Evolutionary conservation across 1,140 invertebrate species (phyloP).

Genomic region (Drosophila pandora): DNA sequence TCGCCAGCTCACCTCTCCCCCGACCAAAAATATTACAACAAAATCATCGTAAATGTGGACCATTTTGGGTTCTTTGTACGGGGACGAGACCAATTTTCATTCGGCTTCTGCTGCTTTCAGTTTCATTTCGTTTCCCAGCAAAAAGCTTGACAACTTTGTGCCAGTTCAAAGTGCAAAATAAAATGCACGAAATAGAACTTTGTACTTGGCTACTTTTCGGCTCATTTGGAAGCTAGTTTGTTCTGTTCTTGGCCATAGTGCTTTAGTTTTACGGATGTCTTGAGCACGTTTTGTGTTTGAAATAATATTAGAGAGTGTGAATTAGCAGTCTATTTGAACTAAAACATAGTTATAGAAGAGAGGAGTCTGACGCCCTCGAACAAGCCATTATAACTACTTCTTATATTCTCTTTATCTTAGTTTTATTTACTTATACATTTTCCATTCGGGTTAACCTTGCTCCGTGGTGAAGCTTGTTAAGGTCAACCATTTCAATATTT

Average conservation of each 20-base stretch:
- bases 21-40: slow-evolving; percentile 26
- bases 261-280: slow-evolving; percentile 6
- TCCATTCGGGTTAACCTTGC: slow-evolving; percentile 23
- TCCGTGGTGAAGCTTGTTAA: slow-evolving; percentile 13
- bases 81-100: slow-evolving; percentile 41
- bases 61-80: slow-evolving; percentile 29
- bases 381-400: background rate
- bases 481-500: slow-evolving; percentile 32
- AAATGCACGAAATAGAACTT: slow-evolving; percentile 40
- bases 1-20: slow-evolving; percentile 25
- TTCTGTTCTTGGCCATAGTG: slow-evolving; percentile 4
- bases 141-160: slow-evolving; percentile 49
- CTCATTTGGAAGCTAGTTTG: slow-evolving; percentile 34
- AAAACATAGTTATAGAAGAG: background rate
- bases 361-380: background rate
- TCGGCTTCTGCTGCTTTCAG: slow-evolving; percentile 31
- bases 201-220: slow-evolving; percentile 19
- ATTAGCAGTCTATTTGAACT: background rate
- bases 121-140: slow-evolving; percentile 31
- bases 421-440: background rate
- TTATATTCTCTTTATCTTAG: background rate
- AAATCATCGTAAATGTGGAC: slow-evolving; percentile 48
- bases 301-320: slow-evolving; percentile 7
- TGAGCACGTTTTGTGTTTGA: slow-evolving; percentile 14
- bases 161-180: slow-evolving; percentile 42